phyloP scores from a whole-genome alignment of 1,140 invertebrate species.

The fruit fly (Drosophila melanogaster) region Release_6_plus_ISO1_MT NC_004354.4:14507501-14508000 shows the following conservation, averaged over 20 bases:
- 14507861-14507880: conserved; percentile 6
- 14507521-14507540: conserved; percentile 42
- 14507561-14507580: conserved; percentile 10
- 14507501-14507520: conserved; percentile 48
- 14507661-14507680: conserved; percentile 42
- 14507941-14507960: too few relatives aligned
- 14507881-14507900: conserved; percentile 36
- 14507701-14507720: conserved; percentile 53
- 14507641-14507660: conserved; percentile 24
- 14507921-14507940: conserved; percentile 3
- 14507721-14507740: conserved; percentile 61
- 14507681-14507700: conserved; percentile 47
- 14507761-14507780: neutral
- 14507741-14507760: conserved; percentile 31
- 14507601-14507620: conserved; percentile 2
- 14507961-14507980: too few relatives aligned
- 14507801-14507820: conserved; percentile 35
- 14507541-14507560: conserved; percentile 28
- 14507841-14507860: conserved; percentile 1
- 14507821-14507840: conserved; percentile 3
- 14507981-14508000: too few relatives aligned
- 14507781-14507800: neutral
- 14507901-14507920: neutral
- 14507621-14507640: conserved; percentile 12
- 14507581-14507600: conserved; percentile 5